phyloP scores from a whole-genome alignment of 2,113 vertebrate species.

The Petrocephalus microphthalmus region DNA sequence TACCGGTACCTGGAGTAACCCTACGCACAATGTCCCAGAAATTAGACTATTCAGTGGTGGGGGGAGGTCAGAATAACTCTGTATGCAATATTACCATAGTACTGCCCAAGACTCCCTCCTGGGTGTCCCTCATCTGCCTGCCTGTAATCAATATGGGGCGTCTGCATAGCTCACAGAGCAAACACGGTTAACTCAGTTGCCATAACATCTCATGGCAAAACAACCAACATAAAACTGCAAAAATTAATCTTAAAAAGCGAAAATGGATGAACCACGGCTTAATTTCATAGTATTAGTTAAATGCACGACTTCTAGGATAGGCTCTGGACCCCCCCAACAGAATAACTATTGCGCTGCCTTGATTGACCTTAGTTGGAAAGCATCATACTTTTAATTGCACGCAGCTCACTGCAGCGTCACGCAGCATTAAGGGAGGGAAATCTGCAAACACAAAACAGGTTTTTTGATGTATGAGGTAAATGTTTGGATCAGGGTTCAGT shows the following conservation, averaged over 20 bases:
- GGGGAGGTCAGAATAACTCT: too few species aligned
- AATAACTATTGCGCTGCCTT: background rate
- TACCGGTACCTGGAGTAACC: too few species aligned
- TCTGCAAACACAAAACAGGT: background rate
- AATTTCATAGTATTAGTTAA: background rate
- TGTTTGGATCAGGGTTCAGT: background rate
- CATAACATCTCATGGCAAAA: background rate
- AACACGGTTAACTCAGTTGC: background rate
- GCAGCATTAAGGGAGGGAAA: background rate
- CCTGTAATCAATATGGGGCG: background rate
- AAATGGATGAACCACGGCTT: background rate
- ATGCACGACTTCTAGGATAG: background rate
- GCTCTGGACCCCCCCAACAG: background rate
- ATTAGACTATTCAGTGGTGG: too few species aligned
- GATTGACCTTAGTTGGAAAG: background rate
- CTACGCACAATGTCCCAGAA: too few species aligned
- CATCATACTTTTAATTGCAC: background rate
- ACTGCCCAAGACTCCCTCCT: background rate
- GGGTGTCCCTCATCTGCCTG: background rate
- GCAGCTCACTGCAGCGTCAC: background rate
- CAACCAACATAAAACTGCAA: background rate
- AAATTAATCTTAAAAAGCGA: background rate
- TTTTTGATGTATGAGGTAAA: background rate
- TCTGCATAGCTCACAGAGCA: background rate
- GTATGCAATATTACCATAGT: background rate